Evolutionary conservation across 2,888 invertebrate species (phyloP).

Genomic region (Brassicogethes aeneus): DNA sequence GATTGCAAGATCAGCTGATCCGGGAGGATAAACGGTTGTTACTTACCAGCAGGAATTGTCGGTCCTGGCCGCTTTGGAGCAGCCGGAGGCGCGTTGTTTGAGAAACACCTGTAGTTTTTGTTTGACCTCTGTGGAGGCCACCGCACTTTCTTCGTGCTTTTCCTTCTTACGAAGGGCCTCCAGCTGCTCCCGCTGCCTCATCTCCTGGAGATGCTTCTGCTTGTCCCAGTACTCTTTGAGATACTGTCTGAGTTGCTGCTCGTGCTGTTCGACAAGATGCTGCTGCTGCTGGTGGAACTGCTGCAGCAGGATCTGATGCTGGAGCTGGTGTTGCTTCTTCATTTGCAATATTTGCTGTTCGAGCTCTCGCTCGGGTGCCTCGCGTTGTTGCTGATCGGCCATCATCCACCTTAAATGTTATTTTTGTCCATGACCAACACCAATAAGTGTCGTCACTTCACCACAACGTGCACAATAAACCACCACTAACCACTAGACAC

Average conservation of each 20-base stretch:
- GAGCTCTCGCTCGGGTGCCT: constrained; percentile 39
- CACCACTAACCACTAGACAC: too few species aligned
- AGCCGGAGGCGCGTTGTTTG: constrained; percentile 37
- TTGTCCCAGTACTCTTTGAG: constrained; percentile 90
- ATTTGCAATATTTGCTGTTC: constrained; percentile 58
- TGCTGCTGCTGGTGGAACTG: constrained; percentile 88
- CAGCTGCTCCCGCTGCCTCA: constrained; percentile 70
- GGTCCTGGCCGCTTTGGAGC: constrained; percentile 33
- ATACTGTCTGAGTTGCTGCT: constrained; percentile 81
- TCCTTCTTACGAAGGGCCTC: constrained; percentile 87
- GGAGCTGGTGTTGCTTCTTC: constrained; percentile 88
- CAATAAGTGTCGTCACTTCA: constrained; percentile 14
- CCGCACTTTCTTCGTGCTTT: constrained; percentile 91
- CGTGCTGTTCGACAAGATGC: constrained; percentile 83
- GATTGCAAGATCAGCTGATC: constrained; percentile 1
- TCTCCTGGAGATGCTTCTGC: constrained; percentile 69
- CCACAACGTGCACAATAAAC: constrained; percentile 17
- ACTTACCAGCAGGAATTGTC: constrained; percentile 41
- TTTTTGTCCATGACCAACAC: constrained; percentile 22
- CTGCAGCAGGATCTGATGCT: constrained; percentile 83
- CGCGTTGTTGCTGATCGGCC: constrained; percentile 37
- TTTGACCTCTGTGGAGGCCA: constrained; percentile 94
- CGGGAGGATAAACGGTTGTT: background rate
- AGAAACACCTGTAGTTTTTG: constrained; percentile 77
- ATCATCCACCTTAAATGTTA: constrained; percentile 26